Evolutionary conservation across 2,888 invertebrate species (phyloP), one percentile per base, ranked within the genome.

Genomic region (Xiphydria camelus): DNA sequence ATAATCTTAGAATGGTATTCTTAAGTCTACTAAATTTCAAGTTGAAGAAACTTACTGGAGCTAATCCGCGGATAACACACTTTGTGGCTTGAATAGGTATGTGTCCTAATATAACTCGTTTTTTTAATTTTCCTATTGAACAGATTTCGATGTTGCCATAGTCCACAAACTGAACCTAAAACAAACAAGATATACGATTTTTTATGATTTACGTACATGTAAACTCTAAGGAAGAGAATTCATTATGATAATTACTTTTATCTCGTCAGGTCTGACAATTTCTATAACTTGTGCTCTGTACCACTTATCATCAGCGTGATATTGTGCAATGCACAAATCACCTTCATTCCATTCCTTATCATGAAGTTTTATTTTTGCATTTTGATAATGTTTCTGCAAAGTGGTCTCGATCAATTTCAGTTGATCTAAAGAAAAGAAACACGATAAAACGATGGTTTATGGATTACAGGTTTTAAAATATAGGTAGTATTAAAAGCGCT

Each of bases 81-180:
- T 79, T 83, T 33, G 80, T 80, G 0, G 85, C 83, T 67, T 89
- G 83, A 9, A 82, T 79, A 0, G 89, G 89, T 43, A 89, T 78
- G 37, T 87, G 77, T 0, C 82, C 77, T 33, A 86, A 80, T 4
- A 84, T 80, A 1, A 86, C 79, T 55, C 80, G 80, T 51, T 83
- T 84, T 14, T 85, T 78, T 38, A 92, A 61, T 40, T 84, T 79
- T 1, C 76, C 68, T 9, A 80, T 76, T 0, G 76, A 57, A 45
- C 87, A 83, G 0, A 73, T 68, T 70, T 93, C 92, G 26, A 82
- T 78, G 65, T 91, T 92, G 0, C 94, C 94, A 64, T 88, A 94
- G 76, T 94, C 94, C 1, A 93, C 80, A 74, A 89, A 91, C 39
- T 82, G 77, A 0, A 91, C 79, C 58, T 77, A 61, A 9, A 70